Conservation (phyloP, 2,797 vertebrate genomes). For the Mormyrus proboscirostris region DNA sequence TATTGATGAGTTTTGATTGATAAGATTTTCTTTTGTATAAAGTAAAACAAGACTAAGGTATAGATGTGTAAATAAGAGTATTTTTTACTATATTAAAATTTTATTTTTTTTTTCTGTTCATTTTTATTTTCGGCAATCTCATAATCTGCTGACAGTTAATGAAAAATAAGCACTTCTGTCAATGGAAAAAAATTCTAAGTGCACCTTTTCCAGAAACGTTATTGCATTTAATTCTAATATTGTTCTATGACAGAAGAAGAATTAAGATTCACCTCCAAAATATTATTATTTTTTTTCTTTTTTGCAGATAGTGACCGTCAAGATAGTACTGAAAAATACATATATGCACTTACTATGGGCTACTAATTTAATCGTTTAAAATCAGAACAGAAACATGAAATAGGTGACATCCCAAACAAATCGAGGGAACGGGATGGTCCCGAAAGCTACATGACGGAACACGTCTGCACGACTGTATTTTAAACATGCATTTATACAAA, state of each 20-base stretch:
- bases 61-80: conserved; percentile 66
- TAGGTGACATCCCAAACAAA: background rate
- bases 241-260: background rate
- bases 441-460: background rate
- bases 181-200: background rate
- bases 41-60: background rate
- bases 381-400: background rate
- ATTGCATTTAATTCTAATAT: background rate
- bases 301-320: background rate
- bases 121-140: conserved; percentile 37
- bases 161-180: conserved; percentile 4
- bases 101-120: conserved; percentile 43
- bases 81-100: conserved; percentile 59
- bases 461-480: background rate
- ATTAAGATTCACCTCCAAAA: background rate
- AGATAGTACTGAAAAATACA: background rate
- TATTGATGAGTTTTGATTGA: conserved; percentile 2
- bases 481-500: background rate
- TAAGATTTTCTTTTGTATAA: background rate
- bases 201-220: background rate
- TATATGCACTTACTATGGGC: background rate
- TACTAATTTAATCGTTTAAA: background rate
- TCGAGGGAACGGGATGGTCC: background rate
- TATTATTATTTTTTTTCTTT: background rate
- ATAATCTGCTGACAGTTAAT: background rate